Evolutionary conservation across 2,797 vertebrate species (phyloP).

Genomic region (Fistularia commersonii): DNA sequence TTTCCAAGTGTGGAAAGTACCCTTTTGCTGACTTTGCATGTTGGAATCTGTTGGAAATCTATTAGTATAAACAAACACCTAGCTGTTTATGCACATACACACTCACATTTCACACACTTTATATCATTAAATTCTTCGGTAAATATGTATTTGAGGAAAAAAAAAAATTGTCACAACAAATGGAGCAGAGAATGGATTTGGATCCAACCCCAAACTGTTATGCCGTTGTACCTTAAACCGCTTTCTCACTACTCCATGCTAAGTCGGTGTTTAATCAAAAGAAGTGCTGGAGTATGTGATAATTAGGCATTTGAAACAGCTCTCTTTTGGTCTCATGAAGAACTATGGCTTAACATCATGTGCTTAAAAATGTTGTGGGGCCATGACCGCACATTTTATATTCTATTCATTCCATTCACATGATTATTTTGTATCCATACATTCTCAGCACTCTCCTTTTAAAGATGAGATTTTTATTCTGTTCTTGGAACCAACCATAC

Average conservation of each 20-base stretch:
- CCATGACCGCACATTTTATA: too few relatives aligned
- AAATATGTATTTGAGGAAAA: slow-evolving; percentile 43
- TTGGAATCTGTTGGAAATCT: slow-evolving; percentile 32
- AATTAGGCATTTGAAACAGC: too few relatives aligned
- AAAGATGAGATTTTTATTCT: too few relatives aligned
- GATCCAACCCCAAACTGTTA: slow-evolving; percentile 44
- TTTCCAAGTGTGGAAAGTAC: slow-evolving; percentile 13
- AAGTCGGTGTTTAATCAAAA: slow-evolving; percentile 24
- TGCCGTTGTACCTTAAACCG: slow-evolving; percentile 35
- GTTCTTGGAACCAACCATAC: too few relatives aligned
- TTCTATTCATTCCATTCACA: too few relatives aligned
- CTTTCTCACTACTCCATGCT: slow-evolving; percentile 1
- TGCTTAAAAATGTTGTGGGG: too few relatives aligned
- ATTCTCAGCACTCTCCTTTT: too few relatives aligned
- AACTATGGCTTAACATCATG: too few relatives aligned
- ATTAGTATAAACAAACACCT: slow-evolving; percentile 25
- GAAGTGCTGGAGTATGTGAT: too few relatives aligned
- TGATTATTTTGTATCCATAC: too few relatives aligned
- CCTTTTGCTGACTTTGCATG: slow-evolving; percentile 52
- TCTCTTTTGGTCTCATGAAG: too few relatives aligned
- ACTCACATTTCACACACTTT: slow-evolving; percentile 11
- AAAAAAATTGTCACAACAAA: slow-evolving; percentile 61
- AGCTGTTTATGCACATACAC: slow-evolving; percentile 46
- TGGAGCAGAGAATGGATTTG: slow-evolving; percentile 65
- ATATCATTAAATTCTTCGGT: slow-evolving; percentile 28